These are phyloP conservation scores for Heloderma charlesbogerti DNA, from an alignment of 2,113 vertebrate species.

Conservation along the genomic window DNA sequence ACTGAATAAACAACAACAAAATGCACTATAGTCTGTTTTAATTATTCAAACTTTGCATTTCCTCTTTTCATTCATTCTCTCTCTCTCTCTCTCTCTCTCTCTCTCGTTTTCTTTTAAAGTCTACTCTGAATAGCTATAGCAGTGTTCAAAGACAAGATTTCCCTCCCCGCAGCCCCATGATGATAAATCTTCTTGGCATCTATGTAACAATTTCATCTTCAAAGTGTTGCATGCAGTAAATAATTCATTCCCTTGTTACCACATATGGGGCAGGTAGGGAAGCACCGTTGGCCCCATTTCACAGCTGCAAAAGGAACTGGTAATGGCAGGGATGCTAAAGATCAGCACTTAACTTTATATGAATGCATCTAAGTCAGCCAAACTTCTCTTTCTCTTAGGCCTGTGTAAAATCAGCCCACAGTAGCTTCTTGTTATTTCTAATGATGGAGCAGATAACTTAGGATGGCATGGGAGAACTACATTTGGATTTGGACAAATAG, in stretches of 20 bases:
- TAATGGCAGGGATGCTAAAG: background rate
- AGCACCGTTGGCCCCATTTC: constrained; percentile 15
- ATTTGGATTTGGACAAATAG: background rate
- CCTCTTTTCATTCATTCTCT: background rate
- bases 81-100: background rate
- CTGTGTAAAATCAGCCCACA: background rate
- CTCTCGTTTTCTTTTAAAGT: background rate
- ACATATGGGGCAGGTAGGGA: constrained; percentile 27
- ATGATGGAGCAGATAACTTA: background rate
- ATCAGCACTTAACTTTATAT: background rate
- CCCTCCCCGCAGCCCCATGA: constrained; percentile 8
- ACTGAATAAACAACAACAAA: no score
- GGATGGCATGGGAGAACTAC: background rate
- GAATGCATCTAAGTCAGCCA: background rate
- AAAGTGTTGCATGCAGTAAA: constrained; percentile 13
- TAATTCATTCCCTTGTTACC: constrained; percentile 23
- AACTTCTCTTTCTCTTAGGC: background rate
- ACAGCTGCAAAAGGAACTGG: constrained; percentile 4
- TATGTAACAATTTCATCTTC: constrained; percentile 14
- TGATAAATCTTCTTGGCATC: constrained; percentile 20
- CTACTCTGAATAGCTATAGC: background rate
- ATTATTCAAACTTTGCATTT: constrained; percentile 28
- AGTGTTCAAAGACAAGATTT: constrained; percentile 21
- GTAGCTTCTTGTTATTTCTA: background rate
- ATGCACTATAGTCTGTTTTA: background rate